A percentile compares a stretch with the other conserved stretches of the same genome.
phyloP scores from a whole-genome alignment of 1,140 invertebrate species.

The Chironomus tepperi region DNA sequence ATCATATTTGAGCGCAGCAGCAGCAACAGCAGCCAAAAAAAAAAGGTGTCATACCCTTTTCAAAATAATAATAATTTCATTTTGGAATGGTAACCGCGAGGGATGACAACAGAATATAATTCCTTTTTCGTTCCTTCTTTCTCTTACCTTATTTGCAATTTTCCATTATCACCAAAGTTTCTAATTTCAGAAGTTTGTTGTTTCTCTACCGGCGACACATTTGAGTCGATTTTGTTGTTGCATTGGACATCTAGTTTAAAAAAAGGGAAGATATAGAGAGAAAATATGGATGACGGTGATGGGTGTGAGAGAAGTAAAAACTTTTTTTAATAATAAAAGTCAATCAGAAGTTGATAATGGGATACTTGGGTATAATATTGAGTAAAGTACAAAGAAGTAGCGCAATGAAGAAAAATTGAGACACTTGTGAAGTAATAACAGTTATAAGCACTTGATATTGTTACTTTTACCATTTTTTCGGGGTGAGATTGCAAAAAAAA shows the following conservation, averaged over 20 bases:
- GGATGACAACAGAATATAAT: no score
- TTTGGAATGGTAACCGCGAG: no score
- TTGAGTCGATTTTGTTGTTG: constrained; percentile 20
- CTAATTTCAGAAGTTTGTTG: constrained; percentile 17
- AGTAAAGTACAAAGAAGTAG: no score
- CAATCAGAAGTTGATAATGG: background rate
- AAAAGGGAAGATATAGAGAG: background rate
- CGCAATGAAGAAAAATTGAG: no score
- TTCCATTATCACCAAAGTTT: constrained; percentile 5
- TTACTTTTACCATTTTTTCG: background rate
- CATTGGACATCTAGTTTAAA: background rate
- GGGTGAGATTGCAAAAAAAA: background rate
- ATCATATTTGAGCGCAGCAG: no score
- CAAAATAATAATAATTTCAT: no score
- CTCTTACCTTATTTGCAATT: constrained; percentile 20
- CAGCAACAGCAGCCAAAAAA: no score
- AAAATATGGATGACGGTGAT: background rate
- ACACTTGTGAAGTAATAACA: no score
- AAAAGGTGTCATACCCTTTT: no score
- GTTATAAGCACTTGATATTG: background rate
- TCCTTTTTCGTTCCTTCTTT: no score
- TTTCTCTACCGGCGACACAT: constrained; percentile 10
- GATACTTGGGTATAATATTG: background rate
- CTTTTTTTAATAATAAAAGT: constrained; percentile 15
- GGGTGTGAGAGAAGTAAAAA: background rate